phyloP scores from a whole-genome alignment of 2,888 invertebrate genomes.

The Brachynemurus nebulosus region DNA sequence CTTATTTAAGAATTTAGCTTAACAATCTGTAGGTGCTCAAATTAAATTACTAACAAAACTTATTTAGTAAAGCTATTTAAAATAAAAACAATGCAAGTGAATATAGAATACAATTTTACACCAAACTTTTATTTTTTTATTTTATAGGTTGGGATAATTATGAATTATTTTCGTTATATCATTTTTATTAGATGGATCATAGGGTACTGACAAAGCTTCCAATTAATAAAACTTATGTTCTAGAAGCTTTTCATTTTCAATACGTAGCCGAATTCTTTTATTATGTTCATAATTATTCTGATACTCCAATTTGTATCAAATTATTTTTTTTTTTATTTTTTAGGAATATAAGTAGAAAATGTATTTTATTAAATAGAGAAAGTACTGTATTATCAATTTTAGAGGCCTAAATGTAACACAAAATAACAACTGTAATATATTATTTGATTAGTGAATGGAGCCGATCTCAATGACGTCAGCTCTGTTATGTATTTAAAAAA shows the following conservation, averaged over 20 bases:
- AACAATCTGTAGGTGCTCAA: conserved; percentile 35
- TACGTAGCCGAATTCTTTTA: too few species aligned
- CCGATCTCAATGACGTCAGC: background rate
- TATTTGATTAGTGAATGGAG: background rate
- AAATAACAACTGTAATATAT: conserved; percentile 3
- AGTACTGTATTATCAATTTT: conserved; percentile 11
- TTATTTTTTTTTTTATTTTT: background rate
- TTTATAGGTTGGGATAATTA: too few species aligned
- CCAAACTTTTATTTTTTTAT: too few species aligned
- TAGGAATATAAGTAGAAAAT: conserved; percentile 14
- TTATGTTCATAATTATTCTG: too few species aligned
- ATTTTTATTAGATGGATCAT: too few species aligned
- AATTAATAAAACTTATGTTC: too few species aligned
- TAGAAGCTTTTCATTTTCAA: too few species aligned
- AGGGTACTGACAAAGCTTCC: too few species aligned
- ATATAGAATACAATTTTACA: background rate
- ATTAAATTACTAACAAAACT: conserved; percentile 22
- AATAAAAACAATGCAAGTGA: conserved; percentile 6
- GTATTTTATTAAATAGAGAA: conserved; percentile 14
- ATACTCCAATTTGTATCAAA: too few species aligned
- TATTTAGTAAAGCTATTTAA: conserved; percentile 10
- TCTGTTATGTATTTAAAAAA: too few species aligned
- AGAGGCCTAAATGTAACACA: conserved; percentile 16
- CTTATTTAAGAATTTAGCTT: conserved; percentile 33
- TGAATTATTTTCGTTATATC: too few species aligned